phyloP scores from a whole-genome alignment of 1,140 invertebrate species.

The Battus philenor region DNA sequence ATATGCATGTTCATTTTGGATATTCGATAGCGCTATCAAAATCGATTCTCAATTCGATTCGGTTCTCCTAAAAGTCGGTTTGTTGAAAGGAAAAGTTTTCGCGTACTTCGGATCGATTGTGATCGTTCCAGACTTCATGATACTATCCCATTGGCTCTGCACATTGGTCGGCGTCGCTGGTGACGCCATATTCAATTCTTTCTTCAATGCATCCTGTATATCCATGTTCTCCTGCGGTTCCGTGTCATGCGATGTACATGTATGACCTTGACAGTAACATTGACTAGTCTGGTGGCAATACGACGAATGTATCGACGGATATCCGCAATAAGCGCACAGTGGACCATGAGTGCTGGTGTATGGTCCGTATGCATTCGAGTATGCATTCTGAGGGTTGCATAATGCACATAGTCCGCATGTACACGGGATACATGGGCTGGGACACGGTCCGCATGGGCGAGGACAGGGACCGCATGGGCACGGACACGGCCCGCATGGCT shows the following conservation, averaged over 20 bases:
- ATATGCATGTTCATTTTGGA: no score
- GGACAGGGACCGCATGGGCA: not conserved
- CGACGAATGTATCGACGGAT: no score
- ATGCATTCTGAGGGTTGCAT: constrained; percentile 18
- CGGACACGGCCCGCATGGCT: not conserved
- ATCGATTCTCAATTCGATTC: not conserved
- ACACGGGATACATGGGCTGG: constrained; percentile 12
- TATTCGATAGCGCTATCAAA: no score
- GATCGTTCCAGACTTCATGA: not conserved
- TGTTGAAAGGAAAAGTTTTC: constrained; percentile 11
- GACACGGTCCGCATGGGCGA: constrained; percentile 9
- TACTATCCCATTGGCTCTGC: not conserved
- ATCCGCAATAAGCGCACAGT: no score
- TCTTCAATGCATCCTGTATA: not conserved
- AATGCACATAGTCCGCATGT: constrained; percentile 12
- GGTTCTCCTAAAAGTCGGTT: constrained; percentile 7
- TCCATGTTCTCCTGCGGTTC: not conserved
- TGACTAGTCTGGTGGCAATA: constrained; percentile 3
- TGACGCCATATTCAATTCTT: not conserved
- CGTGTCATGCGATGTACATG: no score
- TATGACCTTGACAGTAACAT: not conserved
- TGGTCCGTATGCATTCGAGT: constrained; percentile 3
- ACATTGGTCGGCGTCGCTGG: not conserved
- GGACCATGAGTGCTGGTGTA: not conserved
- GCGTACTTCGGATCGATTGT: not conserved